These are phyloP conservation scores for Gymnorhina tibicen DNA, from an alignment of 2,113 vertebrate species.

Conservation along the genomic window DNA sequence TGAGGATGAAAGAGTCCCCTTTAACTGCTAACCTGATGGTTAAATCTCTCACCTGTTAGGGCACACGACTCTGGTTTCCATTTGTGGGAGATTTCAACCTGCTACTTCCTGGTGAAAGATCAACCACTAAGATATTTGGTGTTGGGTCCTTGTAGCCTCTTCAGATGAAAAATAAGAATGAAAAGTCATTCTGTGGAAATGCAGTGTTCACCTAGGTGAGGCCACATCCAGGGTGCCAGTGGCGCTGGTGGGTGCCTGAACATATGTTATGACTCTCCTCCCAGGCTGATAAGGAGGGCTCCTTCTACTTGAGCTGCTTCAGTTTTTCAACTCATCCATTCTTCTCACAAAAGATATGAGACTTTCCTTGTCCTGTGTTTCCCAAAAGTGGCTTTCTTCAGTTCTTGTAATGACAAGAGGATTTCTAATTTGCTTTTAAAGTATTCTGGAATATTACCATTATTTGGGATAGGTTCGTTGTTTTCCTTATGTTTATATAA, in stretches of 20 bases:
- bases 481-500: not conserved
- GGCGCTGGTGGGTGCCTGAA: not conserved
- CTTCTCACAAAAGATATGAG: not conserved
- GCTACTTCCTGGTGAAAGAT: not conserved
- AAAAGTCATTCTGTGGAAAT: not conserved
- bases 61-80: accelerated
- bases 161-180: not conserved
- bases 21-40: not conserved
- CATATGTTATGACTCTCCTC: not conserved
- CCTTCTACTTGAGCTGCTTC: not conserved
- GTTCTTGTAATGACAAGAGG: not conserved
- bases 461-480: not conserved
- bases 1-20: not conserved
- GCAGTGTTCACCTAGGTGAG: not conserved
- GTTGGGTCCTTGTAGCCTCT: not conserved
- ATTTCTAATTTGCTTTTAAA: not conserved
- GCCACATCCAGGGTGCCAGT: not conserved
- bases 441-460: not conserved
- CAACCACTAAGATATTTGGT: not conserved
- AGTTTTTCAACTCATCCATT: not conserved
- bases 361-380: not conserved
- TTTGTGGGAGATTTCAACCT: not conserved
- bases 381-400: not conserved
- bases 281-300: not conserved
- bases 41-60: not conserved